These are phyloP conservation scores for Coelopa pilipes DNA, from an alignment of 2,888 invertebrate genomes.

Conservation along the genomic window DNA sequence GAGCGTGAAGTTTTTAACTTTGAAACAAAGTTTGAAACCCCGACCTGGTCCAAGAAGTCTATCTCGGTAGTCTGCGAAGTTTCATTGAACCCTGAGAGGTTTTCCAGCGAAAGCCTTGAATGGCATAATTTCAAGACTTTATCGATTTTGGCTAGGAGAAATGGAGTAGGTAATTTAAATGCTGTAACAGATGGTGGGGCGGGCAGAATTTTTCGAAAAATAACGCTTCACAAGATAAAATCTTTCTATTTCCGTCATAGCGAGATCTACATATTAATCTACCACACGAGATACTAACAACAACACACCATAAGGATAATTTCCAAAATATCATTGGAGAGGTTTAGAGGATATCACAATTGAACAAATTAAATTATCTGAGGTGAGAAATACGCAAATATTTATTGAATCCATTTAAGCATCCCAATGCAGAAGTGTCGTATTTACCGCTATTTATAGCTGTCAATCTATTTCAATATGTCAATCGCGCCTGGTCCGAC, in stretches of 20 bases:
- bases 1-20: conserved; percentile 3
- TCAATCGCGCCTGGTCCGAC: neutral
- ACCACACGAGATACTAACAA: too few relatives aligned
- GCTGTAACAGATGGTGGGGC: too few relatives aligned
- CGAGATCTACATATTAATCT: too few relatives aligned
- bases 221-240: too few relatives aligned
- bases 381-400: neutral
- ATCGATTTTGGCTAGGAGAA: neutral
- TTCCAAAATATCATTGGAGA: neutral
- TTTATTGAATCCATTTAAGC: neutral
- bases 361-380: neutral
- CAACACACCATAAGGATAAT: too few relatives aligned
- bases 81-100: neutral
- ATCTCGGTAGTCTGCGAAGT: conserved; percentile 8
- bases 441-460: conserved; percentile 10
- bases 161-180: too few relatives aligned
- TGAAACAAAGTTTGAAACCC: conserved; percentile 9
- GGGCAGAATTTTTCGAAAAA: too few relatives aligned
- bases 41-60: conserved; percentile 13
- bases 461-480: neutral
- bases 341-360: neutral
- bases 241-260: too few relatives aligned
- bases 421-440: too few relatives aligned
- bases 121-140: neutral
- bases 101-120: neutral